These are phyloP conservation scores for Doryteuthis pealeii DNA, from an alignment of 1,140 invertebrate species.

Conservation along the genomic window DNA sequence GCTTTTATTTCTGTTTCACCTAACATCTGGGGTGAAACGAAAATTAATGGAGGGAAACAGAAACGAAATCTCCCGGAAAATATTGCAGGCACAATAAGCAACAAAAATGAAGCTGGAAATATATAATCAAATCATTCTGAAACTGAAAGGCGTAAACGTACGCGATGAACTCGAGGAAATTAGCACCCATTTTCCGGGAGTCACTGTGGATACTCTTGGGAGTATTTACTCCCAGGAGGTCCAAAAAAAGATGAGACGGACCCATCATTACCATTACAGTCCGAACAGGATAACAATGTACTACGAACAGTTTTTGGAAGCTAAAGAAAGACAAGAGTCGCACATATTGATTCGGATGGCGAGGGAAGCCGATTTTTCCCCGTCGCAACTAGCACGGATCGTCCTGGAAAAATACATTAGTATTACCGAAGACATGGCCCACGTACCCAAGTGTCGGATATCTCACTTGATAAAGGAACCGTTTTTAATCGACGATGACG, in stretches of 20 bases:
- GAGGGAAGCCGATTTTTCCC: constrained; percentile 63
- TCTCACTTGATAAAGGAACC: constrained; percentile 72
- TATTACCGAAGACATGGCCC: constrained; percentile 28
- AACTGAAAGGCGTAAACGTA: not conserved
- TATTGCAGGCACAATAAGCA: no score
- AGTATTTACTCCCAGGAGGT: constrained; percentile 59
- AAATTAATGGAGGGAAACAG: no score
- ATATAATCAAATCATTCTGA: not conserved
- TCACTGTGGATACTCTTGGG: constrained; percentile 41
- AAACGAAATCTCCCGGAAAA: no score
- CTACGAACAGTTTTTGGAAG: constrained; percentile 41
- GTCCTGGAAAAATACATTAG: constrained; percentile 67
- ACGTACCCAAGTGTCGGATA: constrained; percentile 54
- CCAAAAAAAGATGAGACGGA: constrained; percentile 55
- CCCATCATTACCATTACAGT: constrained; percentile 47
- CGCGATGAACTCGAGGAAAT: not conserved
- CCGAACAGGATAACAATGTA: constrained; percentile 37
- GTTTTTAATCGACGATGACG: constrained; percentile 70
- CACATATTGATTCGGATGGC: constrained; percentile 67
- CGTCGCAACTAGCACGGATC: constrained; percentile 69
- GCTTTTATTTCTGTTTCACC: no score
- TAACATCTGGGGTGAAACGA: no score
- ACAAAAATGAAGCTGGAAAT: not conserved
- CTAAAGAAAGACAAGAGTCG: constrained; percentile 45
- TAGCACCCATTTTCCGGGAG: constrained; percentile 27